These are phyloP conservation scores for Fragum fragum DNA, from an alignment of 2,888 invertebrate species.

Conservation along the genomic window DNA sequence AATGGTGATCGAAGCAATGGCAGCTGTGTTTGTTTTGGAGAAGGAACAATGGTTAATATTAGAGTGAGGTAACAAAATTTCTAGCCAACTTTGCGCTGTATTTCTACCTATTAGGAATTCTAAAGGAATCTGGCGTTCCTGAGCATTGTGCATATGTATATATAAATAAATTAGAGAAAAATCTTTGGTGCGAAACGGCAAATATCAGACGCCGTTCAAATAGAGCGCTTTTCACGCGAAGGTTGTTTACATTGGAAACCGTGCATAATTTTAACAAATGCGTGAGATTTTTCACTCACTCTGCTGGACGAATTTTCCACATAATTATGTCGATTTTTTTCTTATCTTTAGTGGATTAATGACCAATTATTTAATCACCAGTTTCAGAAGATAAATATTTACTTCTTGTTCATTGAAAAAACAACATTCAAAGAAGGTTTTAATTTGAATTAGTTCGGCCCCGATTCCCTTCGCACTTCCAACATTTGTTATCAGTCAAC, in stretches of 20 bases:
- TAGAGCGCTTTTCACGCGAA: slow-evolving; percentile 25
- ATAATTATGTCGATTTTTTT: no score
- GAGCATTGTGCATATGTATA: background rate
- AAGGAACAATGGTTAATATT: no score
- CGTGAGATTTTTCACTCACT: no score
- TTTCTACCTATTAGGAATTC: no score
- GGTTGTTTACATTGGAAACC: slow-evolving; percentile 29
- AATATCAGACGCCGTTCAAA: slow-evolving; percentile 30
- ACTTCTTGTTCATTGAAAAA: slow-evolving; percentile 15
- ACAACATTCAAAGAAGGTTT: background rate
- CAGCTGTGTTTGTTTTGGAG: no score
- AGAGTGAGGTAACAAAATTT: no score
- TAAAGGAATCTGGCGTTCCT: background rate
- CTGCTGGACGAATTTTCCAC: background rate
- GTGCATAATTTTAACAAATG: background rate
- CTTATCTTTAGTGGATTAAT: background rate
- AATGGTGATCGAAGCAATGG: no score
- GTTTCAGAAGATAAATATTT: background rate
- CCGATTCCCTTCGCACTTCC: background rate
- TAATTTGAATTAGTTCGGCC: background rate
- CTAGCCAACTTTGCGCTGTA: no score
- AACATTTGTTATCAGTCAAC: no score
- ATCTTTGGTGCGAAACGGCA: slow-evolving; percentile 11
- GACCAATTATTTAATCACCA: background rate
- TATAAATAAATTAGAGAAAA: no score